Base-by-base conservation (phyloP, 2,888 invertebrate species). In the Eupsilia transversa region DNA sequence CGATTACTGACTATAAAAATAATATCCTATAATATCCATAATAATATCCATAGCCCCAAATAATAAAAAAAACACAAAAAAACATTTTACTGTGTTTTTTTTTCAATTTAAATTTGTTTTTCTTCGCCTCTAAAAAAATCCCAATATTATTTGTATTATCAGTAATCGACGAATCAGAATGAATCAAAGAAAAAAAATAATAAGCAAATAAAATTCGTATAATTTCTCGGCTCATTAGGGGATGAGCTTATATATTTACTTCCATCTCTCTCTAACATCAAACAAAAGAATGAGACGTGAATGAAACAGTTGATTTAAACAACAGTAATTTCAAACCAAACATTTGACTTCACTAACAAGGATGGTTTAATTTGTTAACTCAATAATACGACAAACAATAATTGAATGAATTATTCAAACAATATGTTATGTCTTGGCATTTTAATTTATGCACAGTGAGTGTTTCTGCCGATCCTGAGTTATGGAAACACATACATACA, bases 391-490 rank as follows among this genome's bases (percentile, higher is more conserved):
- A 59, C 52, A 54, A 87, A 87, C 88, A 86, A 79, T 79, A 61
- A 76, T 76, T 79, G 30, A 79, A 76, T 76, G 72, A 72, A 76
- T 79, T 46, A 72, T 76, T 79, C 76, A 76, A 76, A 60, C 73
- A 74, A 72, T 63, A 57, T 79, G 79, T 74, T 74, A n/a, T n/a
- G 74, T 77, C 79, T 86, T 77, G 17, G 20, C 30, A 52, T 85
- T 85, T 80, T 85, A 86, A 85, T 86, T 77, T 82, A 85, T 87
- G 84, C 84, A 56, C 72, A 76, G 27, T 27, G 84, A 82, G 71
- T 86, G 77, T 85, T 85, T 79, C 75, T 67, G 38, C 33, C 27
- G 38, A 54, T 76, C 17, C 27, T 27, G 14, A 46, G 60, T 52
- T 33, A 35, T 46, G 27, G 33, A 12, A 38, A 43, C 30, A 23